Conservation (phyloP, 2,888 invertebrate genomes). For the Mystacides longicornis region DNA sequence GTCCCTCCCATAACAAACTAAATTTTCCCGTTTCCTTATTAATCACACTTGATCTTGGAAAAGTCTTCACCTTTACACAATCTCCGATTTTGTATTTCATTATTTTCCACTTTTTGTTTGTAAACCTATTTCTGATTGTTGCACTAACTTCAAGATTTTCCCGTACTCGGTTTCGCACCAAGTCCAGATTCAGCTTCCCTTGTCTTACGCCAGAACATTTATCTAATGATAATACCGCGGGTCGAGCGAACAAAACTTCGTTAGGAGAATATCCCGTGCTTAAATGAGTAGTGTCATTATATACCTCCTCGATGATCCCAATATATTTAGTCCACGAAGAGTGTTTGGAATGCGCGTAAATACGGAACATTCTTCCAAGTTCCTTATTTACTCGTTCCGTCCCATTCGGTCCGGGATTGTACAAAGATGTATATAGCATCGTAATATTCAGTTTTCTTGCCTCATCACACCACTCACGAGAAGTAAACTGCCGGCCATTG, state of each 20-base stretch:
- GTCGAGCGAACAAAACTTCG: background rate
- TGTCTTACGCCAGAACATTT: background rate
- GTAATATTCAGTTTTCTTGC: background rate
- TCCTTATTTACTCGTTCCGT: constrained; percentile 5
- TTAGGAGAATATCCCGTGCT: constrained; percentile 2
- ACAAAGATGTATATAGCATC: background rate
- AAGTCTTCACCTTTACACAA: background rate
- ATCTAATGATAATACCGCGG: background rate
- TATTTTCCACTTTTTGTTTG: background rate
- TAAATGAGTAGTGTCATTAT: constrained; percentile 3
- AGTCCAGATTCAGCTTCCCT: background rate
- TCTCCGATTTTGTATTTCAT: constrained; percentile 2
- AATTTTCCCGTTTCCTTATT: constrained; percentile 4
- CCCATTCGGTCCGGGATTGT: constrained; percentile 4
- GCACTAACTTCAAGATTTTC: background rate
- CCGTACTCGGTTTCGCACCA: background rate
- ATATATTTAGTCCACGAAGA: background rate
- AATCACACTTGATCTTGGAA: background rate
- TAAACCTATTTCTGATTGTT: background rate
- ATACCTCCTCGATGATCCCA: background rate
- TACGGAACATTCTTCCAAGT: background rate
- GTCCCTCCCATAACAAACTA: constrained; percentile 1
- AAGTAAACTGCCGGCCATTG: background rate
- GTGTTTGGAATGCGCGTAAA: background rate
- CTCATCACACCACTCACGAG: background rate